Evolutionary conservation across 2,797 vertebrate species (phyloP), one percentile per base, ranked within the genome.

Genomic region (Labroides dimidiatus): DNA sequence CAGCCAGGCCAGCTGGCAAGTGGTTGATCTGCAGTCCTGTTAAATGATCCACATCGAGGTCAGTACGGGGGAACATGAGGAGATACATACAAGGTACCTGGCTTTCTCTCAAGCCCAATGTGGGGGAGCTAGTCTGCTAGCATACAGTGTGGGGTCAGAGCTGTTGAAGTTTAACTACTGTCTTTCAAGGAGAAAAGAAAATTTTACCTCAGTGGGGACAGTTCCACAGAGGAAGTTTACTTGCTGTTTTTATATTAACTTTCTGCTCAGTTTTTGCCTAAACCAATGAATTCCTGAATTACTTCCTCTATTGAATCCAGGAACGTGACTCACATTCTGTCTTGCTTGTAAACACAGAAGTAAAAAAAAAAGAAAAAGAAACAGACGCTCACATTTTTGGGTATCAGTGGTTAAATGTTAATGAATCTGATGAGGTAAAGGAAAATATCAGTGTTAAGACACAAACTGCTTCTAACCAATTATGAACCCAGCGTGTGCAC

Each of bases 351-450:
- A 76, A 71, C 12, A 33, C 33, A 14, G 7, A 67, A 53, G 47
- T 71, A 23, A 61, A 70, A 81, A 86, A 78, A 69, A n/a, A n/a
- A n/a, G n/a, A 67, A 53, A 45, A 67, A 23, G 58, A 70, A 81
- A 86, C 77, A 69, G 59, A 73, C 71, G 61, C 49, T 55, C 54
- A 59, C 55, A 44, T 72, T 12, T 84, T 21, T 70, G 42, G 57
- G 48, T 72, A 78, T 81, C 55, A 75, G 87, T 71, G 58, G 67
- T 86, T 58, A 88, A 88, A 85, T 76, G 71, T 70, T 78, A 68
- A 77, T 77, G 67, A 81, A 73, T 84, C 61, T 82, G 64, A 89
- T 87, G 87, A 92, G 80, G 88, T 91, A 86, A 88, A 87, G 89
- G 87, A 92, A 93, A 89, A 82, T 77, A 77, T 71, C 69, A 52